These are phyloP conservation scores for Pelecanoides urinatrix DNA, from an alignment of 2,113 vertebrate species.

Conservation along the genomic window DNA sequence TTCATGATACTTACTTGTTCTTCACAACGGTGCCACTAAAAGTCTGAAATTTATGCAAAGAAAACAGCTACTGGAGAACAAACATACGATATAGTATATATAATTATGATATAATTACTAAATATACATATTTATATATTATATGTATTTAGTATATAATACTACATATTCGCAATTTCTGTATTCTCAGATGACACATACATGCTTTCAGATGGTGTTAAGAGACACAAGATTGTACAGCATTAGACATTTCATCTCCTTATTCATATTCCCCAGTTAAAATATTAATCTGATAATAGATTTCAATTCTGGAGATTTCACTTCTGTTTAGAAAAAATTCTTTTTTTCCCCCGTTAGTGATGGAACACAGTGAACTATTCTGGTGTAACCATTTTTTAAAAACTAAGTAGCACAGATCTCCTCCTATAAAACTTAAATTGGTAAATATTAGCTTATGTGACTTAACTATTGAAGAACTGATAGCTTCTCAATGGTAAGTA, in stretches of 20 bases:
- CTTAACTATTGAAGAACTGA: not conserved
- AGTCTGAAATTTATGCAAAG: not conserved
- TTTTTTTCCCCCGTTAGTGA: not conserved
- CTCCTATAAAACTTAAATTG: not conserved
- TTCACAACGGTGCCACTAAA: not conserved
- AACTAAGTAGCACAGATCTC: not conserved
- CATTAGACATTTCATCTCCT: not conserved
- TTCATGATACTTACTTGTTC: not conserved
- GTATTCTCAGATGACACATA: not conserved
- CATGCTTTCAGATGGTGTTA: not conserved
- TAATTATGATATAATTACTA: not conserved
- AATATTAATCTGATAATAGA: not conserved
- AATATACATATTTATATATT: not conserved
- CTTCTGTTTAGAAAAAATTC: not conserved
- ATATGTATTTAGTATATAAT: not conserved
- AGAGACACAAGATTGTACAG: not conserved
- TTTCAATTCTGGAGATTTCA: not conserved
- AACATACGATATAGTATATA: not conserved
- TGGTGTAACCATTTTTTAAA: not conserved
- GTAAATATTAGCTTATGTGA: not conserved
- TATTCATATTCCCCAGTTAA: not conserved
- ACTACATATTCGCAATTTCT: not conserved
- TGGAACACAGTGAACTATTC: not conserved
- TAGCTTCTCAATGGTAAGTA: not conserved
- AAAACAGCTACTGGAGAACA: not conserved